phyloP scores from a whole-genome alignment of 2,888 invertebrate species.

The Terebella lapidaria region DNA sequence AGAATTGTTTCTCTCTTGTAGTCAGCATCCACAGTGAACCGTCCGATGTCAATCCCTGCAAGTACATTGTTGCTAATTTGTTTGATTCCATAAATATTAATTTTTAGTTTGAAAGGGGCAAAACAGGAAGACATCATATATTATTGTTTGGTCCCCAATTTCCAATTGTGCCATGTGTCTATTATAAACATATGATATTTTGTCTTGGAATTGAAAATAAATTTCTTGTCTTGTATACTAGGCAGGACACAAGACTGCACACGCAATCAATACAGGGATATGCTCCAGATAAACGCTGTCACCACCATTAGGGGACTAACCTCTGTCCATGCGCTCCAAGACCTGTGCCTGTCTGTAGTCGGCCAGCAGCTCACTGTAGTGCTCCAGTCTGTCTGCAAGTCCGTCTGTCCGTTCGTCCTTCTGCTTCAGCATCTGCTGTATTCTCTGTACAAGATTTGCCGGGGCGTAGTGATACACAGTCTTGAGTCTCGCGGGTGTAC shows the following conservation, averaged over 20 bases:
- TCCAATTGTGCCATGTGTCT: no score
- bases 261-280: neutral
- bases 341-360: conserved; percentile 55
- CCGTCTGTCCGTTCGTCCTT: conserved; percentile 23
- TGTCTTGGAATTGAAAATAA: no score
- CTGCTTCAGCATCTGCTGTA: conserved; percentile 16
- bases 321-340: conserved; percentile 53
- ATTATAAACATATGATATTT: no score
- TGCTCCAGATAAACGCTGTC: neutral
- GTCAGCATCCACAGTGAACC: conserved; percentile 55
- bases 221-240: no score
- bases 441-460: conserved; percentile 31
- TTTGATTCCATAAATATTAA: no score
- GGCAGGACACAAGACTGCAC: no score
- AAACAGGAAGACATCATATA: no score
- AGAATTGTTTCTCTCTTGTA: conserved; percentile 58
- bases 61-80: no score
- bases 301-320: conserved; percentile 24
- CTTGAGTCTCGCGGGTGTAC: conserved; percentile 22
- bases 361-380: conserved; percentile 47
- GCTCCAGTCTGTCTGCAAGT: conserved; percentile 37
- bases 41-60: conserved; percentile 54
- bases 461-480: conserved; percentile 31
- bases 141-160: no score
- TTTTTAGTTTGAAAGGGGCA: no score